phyloP scores from a whole-genome alignment of 1,140 invertebrate genomes.

The Megalonaias nervosa region DNA sequence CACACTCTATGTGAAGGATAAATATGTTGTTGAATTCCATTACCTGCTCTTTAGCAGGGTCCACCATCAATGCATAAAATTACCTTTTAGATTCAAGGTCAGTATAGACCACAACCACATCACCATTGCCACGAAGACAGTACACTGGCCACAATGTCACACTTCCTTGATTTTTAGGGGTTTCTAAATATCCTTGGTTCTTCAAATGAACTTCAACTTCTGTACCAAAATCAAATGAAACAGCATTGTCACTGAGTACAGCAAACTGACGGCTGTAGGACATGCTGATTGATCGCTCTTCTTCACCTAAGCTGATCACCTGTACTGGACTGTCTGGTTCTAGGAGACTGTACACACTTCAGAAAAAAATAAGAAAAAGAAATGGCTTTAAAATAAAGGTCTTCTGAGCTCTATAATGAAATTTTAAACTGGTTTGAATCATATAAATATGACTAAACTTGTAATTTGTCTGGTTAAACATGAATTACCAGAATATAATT shows the following conservation, averaged over 20 bases:
- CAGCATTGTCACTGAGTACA: constrained; percentile 82
- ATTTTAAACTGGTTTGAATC: too few species aligned
- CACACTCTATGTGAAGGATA: too few species aligned
- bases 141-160: constrained; percentile 81
- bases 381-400: too few species aligned
- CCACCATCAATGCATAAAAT: too few species aligned
- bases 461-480: too few species aligned
- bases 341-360: constrained; percentile 65
- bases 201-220: constrained; percentile 66
- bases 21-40: too few species aligned
- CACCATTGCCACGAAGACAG: constrained; percentile 87
- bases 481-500: too few species aligned
- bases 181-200: constrained; percentile 3
- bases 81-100: constrained; percentile 58
- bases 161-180: constrained; percentile 3
- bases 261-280: constrained; percentile 54
- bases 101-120: constrained; percentile 78
- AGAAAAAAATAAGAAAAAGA: constrained; percentile 27
- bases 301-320: constrained; percentile 55
- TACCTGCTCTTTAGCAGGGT: too few species aligned
- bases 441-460: too few species aligned
- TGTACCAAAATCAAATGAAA: constrained; percentile 85
- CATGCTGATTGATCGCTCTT: constrained; percentile 26
- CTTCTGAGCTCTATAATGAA: too few species aligned
- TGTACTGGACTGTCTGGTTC: constrained; percentile 64